Base-by-base conservation (phyloP, 2,888 invertebrate genomes). In the Chaitophorus viminalis region DNA sequence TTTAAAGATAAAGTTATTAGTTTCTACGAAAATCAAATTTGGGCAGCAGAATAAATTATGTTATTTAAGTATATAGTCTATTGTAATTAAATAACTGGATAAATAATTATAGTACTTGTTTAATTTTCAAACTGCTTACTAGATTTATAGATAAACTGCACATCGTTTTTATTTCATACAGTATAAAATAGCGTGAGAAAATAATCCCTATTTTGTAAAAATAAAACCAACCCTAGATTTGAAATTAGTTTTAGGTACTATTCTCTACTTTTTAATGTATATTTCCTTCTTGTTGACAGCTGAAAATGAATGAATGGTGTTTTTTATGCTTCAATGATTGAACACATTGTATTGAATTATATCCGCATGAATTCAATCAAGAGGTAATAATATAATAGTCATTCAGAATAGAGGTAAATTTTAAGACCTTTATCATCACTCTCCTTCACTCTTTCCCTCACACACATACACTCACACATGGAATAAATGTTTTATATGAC, bases 271-370 rank as follows among this genome's bases (percentile, higher is more conserved):
- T 81, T 60, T 81, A 74, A 74, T 65, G 14, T 46, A 65, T 46
- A 81, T 75, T 75, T 74, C 46, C 74, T 72, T 87, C 46, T 65
- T 39, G 87, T 87, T 87, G 81, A 87, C 87, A 87, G 87, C 87
- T 87, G 87, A 75, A 87, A 87, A 87, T 46, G 78, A 39, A 86
- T 75, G 81, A 85, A 85, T 76, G 76, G 84, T 70, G 68, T 84
- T 84, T 83, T 85, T 65, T 65, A 68, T 83, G 75, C 39, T 83
- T 39, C 65, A 65, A 68, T 39, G 84, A 77, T 77, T 39, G 52
- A 52, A 85, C 77, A 33, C 46, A 77, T 33, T 78, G 65, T 39
- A 65, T 60, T 75, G 29, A 76, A 84, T 39, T 33, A 76, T 76
- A 46, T 65, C 25, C 65, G 33, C 21, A 21, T 31, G 46, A 65